Evolutionary conservation across 2,113 vertebrate genomes (phyloP).

Genomic region (Uria aalge): DNA sequence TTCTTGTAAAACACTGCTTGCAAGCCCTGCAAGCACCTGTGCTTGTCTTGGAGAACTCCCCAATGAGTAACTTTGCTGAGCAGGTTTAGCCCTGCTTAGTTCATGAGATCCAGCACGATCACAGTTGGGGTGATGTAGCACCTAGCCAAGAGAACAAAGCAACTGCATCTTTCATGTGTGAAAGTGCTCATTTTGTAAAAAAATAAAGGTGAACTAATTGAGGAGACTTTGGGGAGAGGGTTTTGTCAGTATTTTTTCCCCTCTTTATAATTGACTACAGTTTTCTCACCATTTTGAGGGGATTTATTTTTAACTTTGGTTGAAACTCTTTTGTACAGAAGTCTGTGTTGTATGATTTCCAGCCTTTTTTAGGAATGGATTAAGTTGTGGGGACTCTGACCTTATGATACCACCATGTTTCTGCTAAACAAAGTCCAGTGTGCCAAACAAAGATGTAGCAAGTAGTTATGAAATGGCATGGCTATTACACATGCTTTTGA

Average conservation of each 20-base stretch:
- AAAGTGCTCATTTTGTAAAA: neutral
- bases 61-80: neutral
- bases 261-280: neutral
- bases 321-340: neutral
- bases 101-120: neutral
- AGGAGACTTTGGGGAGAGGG: neutral
- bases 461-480: slow-evolving; percentile 11
- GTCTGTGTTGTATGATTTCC: neutral
- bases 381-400: slow-evolving; percentile 13
- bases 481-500: slow-evolving; percentile 30
- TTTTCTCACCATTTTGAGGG: neutral
- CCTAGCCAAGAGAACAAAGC: neutral
- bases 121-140: neutral
- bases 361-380: slow-evolving; percentile 1
- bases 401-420: slow-evolving; percentile 21
- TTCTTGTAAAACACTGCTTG: neutral
- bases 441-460: slow-evolving; percentile 49
- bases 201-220: neutral
- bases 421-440: slow-evolving; percentile 33
- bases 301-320: slow-evolving; percentile 2
- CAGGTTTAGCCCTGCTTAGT: neutral
- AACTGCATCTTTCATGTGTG: neutral
- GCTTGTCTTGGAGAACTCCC: neutral
- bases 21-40: neutral
- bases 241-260: accelerated